Evolutionary conservation across 2,797 vertebrate species (phyloP).

Genomic region (Gorsachius magnificus): DNA sequence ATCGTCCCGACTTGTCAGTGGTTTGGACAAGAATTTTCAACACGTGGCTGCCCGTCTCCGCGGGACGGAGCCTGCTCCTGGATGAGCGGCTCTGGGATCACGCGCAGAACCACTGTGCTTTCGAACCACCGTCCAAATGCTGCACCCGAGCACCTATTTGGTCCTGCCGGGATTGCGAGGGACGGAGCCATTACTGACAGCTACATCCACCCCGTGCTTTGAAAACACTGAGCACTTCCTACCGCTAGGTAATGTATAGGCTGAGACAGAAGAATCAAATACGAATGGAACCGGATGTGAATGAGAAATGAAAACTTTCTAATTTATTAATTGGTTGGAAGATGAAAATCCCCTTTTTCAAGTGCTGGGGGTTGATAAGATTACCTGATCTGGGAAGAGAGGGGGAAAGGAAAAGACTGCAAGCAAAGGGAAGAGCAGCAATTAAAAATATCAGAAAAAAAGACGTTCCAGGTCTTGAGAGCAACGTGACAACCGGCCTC

Average conservation of each 20-base stretch:
- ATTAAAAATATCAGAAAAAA: neutral
- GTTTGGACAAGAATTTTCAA: neutral
- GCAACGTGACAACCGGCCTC: rapidly evolving
- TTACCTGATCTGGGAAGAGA: neutral
- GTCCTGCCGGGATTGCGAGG: neutral
- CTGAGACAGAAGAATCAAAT: neutral
- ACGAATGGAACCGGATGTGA: neutral
- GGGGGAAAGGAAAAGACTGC: neutral
- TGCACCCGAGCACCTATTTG: rapidly evolving
- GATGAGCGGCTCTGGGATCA: neutral
- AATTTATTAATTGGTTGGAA: neutral
- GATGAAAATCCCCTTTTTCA: neutral
- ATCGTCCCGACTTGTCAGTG: neutral
- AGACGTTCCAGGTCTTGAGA: neutral
- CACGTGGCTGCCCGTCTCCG: neutral
- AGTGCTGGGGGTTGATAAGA: no score
- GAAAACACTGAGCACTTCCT: neutral
- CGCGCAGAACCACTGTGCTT: no score
- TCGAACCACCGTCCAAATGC: neutral
- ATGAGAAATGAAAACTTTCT: neutral
- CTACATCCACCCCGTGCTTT: neutral
- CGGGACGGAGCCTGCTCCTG: rapidly evolving
- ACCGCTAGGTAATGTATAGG: neutral
- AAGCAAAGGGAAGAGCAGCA: neutral
- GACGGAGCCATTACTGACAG: no score